Evolutionary conservation across 2,797 vertebrate genomes (phyloP).

Genomic region (Siniperca scherzeri): DNA sequence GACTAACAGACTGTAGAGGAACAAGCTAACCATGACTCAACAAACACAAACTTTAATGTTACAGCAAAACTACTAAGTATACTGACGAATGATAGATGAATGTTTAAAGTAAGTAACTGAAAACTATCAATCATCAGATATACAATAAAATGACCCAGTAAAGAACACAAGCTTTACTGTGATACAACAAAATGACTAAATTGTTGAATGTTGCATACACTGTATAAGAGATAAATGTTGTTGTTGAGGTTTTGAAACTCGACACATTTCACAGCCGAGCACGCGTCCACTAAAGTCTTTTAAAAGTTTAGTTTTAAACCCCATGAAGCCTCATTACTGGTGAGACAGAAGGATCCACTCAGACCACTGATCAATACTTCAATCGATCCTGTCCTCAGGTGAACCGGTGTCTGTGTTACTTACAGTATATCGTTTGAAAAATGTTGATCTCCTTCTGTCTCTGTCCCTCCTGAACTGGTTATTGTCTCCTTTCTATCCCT

Average conservation of each 20-base stretch:
- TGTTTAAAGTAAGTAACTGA: no score
- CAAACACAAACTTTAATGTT: no score
- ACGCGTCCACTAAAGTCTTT: slow-evolving; percentile 29
- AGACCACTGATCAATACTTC: slow-evolving; percentile 53
- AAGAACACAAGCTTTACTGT: no score
- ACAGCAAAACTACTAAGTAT: no score
- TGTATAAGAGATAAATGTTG: no score
- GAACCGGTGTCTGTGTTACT: slow-evolving; percentile 22
- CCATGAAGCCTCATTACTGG: slow-evolving; percentile 68
- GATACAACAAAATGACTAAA: no score
- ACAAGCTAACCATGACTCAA: not conserved
- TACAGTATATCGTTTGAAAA: slow-evolving; percentile 25
- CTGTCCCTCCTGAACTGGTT: not conserved
- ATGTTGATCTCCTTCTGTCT: not conserved
- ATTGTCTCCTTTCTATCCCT: not conserved
- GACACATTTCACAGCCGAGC: slow-evolving; percentile 16
- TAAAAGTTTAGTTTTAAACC: slow-evolving; percentile 52
- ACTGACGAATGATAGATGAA: no score
- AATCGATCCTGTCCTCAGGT: slow-evolving; percentile 65
- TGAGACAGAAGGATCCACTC: slow-evolving; percentile 56
- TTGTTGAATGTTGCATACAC: no score
- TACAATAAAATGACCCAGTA: no score
- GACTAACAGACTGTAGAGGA: not conserved
- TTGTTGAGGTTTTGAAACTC: no score
- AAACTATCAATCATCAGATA: no score